Conservation (phyloP, 2,113 vertebrate species). For the Grantiella picta region DNA sequence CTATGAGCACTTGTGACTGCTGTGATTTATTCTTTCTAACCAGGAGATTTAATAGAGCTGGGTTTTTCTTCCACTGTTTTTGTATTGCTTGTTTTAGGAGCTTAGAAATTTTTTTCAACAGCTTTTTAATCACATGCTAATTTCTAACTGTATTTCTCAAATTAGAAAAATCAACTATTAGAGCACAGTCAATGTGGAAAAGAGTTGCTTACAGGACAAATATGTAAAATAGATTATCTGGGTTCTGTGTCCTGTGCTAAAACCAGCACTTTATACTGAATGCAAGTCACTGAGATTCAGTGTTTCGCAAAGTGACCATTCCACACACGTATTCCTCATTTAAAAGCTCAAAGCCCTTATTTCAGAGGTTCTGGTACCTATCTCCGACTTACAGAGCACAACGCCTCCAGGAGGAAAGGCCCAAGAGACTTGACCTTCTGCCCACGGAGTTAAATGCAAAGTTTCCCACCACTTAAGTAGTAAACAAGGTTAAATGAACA, state of each 20-base stretch:
- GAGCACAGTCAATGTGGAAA: neutral
- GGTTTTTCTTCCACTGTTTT: neutral
- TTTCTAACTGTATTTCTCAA: slow-evolving; percentile 17
- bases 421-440: neutral
- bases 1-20: neutral
- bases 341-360: neutral
- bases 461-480: neutral
- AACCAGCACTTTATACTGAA: neutral
- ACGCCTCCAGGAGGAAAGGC: neutral
- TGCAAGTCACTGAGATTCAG: neutral
- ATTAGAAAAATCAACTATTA: slow-evolving; percentile 7
- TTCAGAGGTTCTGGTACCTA: neutral
- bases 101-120: neutral
- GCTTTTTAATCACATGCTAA: slow-evolving; percentile 12
- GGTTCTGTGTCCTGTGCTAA: neutral
- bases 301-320: neutral
- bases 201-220: neutral
- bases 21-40: neutral
- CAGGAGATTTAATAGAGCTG: neutral
- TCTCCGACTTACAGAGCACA: neutral
- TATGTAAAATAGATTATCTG: neutral
- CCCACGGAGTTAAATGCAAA: neutral
- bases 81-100: neutral
- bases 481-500: slow-evolving; percentile 29
- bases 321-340: neutral